phyloP scores from a whole-genome alignment of 2,888 invertebrate species.

The Stenodera caucasica region DNA sequence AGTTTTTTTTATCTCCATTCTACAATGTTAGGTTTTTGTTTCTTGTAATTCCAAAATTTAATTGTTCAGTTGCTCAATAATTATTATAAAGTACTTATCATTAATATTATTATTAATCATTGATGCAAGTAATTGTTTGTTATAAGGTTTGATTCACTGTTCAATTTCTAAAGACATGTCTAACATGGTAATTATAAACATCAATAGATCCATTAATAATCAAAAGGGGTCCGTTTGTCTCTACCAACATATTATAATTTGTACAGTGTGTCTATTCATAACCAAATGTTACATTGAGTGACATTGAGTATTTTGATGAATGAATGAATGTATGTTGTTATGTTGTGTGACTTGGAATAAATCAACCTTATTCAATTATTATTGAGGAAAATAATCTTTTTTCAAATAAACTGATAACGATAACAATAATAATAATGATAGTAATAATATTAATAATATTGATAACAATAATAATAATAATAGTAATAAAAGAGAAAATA shows the following conservation, averaged over 20 bases:
- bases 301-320: slow-evolving; percentile 13
- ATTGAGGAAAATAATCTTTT: too few species aligned
- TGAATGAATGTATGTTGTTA: too few species aligned
- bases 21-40: too few species aligned
- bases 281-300: slow-evolving; percentile 15
- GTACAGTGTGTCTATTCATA: slow-evolving; percentile 19
- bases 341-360: not conserved
- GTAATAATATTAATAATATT: not conserved
- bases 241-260: not conserved
- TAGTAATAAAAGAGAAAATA: not conserved
- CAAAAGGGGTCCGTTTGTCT: slow-evolving; percentile 8
- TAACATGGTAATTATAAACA: slow-evolving; percentile 34
- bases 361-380: not conserved
- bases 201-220: slow-evolving; percentile 29
- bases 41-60: too few species aligned
- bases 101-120: not conserved
- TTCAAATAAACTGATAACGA: too few species aligned
- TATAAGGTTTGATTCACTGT: slow-evolving; percentile 19
- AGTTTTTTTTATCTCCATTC: too few species aligned
- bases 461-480: not conserved
- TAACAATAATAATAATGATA: too few species aligned
- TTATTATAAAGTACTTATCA: too few species aligned
- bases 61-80: too few species aligned
- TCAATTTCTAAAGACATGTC: slow-evolving; percentile 25
- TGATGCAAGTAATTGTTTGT: not conserved